Evolutionary conservation across 2,113 vertebrate species (phyloP), one percentile per base, ranked within the genome.

Genomic region (Trematomus loennbergii): DNA sequence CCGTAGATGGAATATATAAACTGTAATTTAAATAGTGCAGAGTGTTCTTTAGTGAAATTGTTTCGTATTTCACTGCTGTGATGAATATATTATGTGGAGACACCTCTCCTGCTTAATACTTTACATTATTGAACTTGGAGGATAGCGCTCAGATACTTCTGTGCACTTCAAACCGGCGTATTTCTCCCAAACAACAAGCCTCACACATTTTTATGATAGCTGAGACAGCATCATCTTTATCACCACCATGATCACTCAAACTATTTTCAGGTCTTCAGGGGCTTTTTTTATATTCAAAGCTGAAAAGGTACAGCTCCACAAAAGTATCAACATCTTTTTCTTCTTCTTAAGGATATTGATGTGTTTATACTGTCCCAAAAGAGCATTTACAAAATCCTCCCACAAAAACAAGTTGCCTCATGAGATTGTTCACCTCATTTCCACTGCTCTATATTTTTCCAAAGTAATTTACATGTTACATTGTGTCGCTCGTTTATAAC

Each of bases 221-320:
- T 84, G 79, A 88, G 61, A 54, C 67, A 72, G 72, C 79, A 50
- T 77, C 67, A 85, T 82, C 83, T 68, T 6, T 53, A 63, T 84
- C 78, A 85, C 69, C 29, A 59, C 29, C 16, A 68, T 76, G 72
- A 86, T 89, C 71, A 83, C 68, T 85, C 53, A 82, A 46, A 84
- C 60, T 72, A 66, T 75, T 85, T 84, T 75, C 67, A 82, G 43
- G 36, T 58, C 78, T 78, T 82, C 59, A 67, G 68, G 67, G 78
- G 33, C 55, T 77, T 65, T 78, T 88, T 78, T 73, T 6, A 55
- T 87, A 40, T 84, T 88, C 50, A 74, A 73, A 85, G 67, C 74
- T 33, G 16, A 36, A 49, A 66, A 75, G 48, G 46, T 77, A 50
- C 66, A 50, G 58, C 53, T 18, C 50, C 13, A 29, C 55, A 75